Percentiles rank a stretch among this genome's conserved stretches.
These are phyloP conservation scores for Epicauta chinensis DNA, from an alignment of 1,140 invertebrate species.

Conservation along the genomic window DNA sequence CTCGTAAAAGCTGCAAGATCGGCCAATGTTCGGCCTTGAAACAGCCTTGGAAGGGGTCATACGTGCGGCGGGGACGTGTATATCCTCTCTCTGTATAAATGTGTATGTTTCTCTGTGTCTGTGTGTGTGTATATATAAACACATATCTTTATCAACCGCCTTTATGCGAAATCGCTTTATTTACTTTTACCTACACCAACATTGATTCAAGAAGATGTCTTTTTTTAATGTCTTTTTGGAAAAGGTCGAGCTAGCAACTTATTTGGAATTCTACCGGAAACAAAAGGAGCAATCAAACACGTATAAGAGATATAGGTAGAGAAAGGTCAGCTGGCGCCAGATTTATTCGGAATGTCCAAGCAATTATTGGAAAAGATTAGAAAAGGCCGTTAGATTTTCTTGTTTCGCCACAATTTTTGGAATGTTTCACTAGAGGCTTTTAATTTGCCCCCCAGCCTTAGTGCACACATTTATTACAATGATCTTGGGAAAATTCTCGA, in stretches of 20 bases:
- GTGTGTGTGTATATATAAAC: not conserved
- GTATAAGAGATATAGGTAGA: constrained; percentile 23
- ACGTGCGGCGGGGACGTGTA: constrained; percentile 10
- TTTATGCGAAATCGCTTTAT: constrained; percentile 14
- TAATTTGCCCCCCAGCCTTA: constrained; percentile 2
- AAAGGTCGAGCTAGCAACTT: no score
- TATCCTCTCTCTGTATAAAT: not conserved
- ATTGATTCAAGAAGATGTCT: no score
- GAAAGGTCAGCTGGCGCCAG: constrained; percentile 27
- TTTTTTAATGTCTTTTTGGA: no score
- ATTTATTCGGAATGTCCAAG: constrained; percentile 18
- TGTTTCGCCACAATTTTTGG: constrained; percentile 6
- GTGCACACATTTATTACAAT: not conserved
- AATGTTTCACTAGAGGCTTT: constrained; percentile 7
- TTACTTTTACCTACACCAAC: no score
- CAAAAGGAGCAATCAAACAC: constrained; percentile 21
- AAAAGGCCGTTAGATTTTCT: not conserved
- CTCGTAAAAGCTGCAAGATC: constrained; percentile 26
- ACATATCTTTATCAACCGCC: not conserved
- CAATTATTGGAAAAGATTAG: no score
- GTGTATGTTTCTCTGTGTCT: not conserved
- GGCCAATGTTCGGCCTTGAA: constrained; percentile 37
- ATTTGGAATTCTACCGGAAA: no score
- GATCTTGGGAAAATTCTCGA: no score
- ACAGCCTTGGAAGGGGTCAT: constrained; percentile 35